Percentiles rank a stretch among this genome's conserved stretches.
phyloP scores from a whole-genome alignment of 2,113 vertebrate genomes.

The Crotalus helleri region DNA sequence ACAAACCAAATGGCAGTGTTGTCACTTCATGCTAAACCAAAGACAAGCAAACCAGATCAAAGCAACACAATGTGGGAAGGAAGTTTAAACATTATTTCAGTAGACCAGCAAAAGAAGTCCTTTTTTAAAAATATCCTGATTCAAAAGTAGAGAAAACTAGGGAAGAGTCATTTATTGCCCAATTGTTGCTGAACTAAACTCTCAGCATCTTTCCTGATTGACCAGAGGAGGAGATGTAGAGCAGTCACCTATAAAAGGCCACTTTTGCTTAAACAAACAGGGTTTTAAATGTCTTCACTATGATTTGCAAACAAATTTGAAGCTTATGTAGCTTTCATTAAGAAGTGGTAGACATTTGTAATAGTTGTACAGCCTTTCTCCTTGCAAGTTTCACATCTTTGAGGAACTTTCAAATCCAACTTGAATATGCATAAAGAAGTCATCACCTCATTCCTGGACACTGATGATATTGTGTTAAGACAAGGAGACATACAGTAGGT shows the following conservation, averaged over 20 bases:
- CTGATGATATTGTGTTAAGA: not conserved
- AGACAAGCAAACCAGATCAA: not conserved
- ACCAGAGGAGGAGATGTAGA: not conserved
- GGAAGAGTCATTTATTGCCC: not conserved
- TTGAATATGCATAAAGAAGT: not conserved
- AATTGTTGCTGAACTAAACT: not conserved
- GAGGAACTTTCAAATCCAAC: not conserved
- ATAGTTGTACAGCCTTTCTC: not conserved
- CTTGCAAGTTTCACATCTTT: not conserved
- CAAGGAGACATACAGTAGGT: not conserved
- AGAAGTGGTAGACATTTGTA: not conserved
- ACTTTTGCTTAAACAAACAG: not conserved
- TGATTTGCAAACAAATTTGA: not conserved
- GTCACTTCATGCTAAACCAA: not conserved
- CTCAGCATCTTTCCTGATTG: not conserved
- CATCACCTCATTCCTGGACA: not conserved
- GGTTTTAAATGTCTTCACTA: not conserved
- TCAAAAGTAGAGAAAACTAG: not conserved
- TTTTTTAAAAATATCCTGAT: not conserved
- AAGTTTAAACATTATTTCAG: not conserved
- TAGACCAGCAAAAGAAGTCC: not conserved
- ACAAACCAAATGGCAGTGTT: not conserved
- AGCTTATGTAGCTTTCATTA: not conserved
- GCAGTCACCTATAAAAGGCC: not conserved
- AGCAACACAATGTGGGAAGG: not conserved